These are phyloP conservation scores for Sprattus sprattus DNA, from an alignment of 2,113 vertebrate genomes.

Conservation along the genomic window DNA sequence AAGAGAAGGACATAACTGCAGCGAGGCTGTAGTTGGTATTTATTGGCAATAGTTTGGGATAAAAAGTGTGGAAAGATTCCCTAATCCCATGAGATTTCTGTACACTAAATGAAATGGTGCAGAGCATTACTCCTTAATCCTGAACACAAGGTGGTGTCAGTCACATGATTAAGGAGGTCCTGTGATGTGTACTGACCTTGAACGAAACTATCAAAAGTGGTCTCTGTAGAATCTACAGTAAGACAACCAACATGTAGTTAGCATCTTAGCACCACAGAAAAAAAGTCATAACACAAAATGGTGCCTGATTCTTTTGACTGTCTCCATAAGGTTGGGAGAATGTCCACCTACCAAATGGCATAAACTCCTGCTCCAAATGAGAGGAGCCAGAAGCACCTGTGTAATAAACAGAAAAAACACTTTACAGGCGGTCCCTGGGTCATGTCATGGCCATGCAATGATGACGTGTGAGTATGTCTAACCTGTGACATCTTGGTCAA, in stretches of 20 bases:
- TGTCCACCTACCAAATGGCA: not conserved
- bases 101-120: no score
- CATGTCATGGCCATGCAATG: no score
- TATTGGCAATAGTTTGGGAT: not conserved
- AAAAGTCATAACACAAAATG: not conserved
- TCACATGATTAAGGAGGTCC: no score
- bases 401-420: not conserved
- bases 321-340: not conserved
- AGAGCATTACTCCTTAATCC: not conserved
- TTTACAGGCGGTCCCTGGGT: no score
- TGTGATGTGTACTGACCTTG: not conserved
- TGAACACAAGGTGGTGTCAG: not conserved
- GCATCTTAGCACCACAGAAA: not conserved
- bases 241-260: not conserved
- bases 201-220: not conserved
- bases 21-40: not conserved
- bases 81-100: not conserved
- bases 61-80: not conserved
- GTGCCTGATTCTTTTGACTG: not conserved
- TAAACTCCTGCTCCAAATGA: constrained; percentile 19
- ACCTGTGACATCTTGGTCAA: not conserved
- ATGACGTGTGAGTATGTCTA: not conserved
- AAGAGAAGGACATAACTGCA: not conserved
- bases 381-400: not conserved
- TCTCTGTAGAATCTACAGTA: not conserved